Base-by-base conservation (phyloP, 2,797 vertebrate genomes). In the Antrozous pallidus region DNA sequence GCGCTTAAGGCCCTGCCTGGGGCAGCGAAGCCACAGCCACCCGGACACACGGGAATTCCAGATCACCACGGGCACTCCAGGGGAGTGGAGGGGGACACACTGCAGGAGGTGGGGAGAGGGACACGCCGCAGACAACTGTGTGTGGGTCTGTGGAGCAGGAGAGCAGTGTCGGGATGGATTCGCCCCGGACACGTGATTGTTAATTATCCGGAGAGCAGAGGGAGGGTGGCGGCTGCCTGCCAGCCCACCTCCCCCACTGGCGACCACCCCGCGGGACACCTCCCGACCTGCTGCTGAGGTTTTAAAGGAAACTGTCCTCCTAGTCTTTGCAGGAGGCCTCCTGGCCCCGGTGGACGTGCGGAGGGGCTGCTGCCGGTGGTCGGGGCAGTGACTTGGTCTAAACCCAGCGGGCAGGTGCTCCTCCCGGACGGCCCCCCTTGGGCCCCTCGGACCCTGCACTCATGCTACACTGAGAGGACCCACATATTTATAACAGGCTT, bases 1-100 rank as follows among this genome's bases (percentile, higher is more conserved):
- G 98, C 98, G 98, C 99, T 99, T 98, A 98, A 98, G 99, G 98
- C 98, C 98, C 98, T 97, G 95, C 96, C 91, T 90, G 97, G 96
- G 94, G 95, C 97, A 75, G 91, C 75, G 1, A 45, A 90, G 49
- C 58, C 95, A 65, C 82, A 71, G 45, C 88, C 83, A 6, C 61
- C 3, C 92, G 97, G 97, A 97, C 96, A 93, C 97, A 95, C 49
- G 81, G 10, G 83, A 97, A 75, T 93, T 79, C 5, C 17, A 31
- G 42, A 92, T 56, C 77, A 69, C 73, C 14, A 31, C 24, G 38
- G 63, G 71, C 70, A 77, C 80, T 47, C 28, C 33, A 77, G 47
- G 69, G 69, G 2, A 7, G 14, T 74, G 74, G 81, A 56, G 71
- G 58, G 26, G 20, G 69, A 42, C 10, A 28, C 5, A 13, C 26